Percentiles rank a stretch among this genome's conserved stretches.
phyloP scores from a whole-genome alignment of 2,797 vertebrate species.

The Schizopygopsis pylzovi region DNA sequence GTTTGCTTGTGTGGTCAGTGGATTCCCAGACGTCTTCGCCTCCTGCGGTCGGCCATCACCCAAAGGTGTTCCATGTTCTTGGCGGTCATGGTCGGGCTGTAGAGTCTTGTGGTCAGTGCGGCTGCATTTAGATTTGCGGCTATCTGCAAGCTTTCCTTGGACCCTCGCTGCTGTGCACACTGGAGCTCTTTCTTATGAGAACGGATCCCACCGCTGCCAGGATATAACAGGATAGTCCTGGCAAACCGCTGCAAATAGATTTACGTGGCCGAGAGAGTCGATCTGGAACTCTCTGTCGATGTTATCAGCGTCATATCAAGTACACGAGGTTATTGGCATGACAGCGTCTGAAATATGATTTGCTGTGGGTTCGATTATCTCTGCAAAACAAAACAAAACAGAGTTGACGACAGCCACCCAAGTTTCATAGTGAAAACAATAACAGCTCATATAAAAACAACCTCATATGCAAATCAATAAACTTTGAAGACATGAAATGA shows the following conservation, averaged over 20 bases:
- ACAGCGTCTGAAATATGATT: slow-evolving; percentile 13
- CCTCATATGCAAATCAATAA: slow-evolving; percentile 5
- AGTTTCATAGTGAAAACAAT: slow-evolving; percentile 19
- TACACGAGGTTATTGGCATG: neutral
- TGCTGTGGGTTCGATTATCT: slow-evolving; percentile 11
- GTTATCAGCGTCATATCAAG: neutral
- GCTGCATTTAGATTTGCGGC: slow-evolving; percentile 75
- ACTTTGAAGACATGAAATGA: neutral
- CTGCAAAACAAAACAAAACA: slow-evolving; percentile 7
- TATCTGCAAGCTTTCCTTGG: slow-evolving; percentile 76
- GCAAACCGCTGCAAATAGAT: slow-evolving; percentile 15
- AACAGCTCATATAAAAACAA: neutral
- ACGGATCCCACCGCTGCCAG: slow-evolving; percentile 52
- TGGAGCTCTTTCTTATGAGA: slow-evolving; percentile 63
- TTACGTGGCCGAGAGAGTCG: neutral
- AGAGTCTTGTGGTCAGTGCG: slow-evolving; percentile 71
- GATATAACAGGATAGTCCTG: slow-evolving; percentile 14
- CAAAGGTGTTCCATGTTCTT: slow-evolving; percentile 76
- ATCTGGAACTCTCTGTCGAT: neutral
- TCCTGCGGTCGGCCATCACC: slow-evolving; percentile 72
- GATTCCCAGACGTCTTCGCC: slow-evolving; percentile 63
- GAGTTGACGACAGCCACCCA: slow-evolving; percentile 14
- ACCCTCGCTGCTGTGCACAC: slow-evolving; percentile 70
- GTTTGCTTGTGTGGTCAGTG: slow-evolving; percentile 49
- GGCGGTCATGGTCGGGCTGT: slow-evolving; percentile 68